phyloP scores from a whole-genome alignment of 2,113 vertebrate species.

The Salvelinus sp. region DNA sequence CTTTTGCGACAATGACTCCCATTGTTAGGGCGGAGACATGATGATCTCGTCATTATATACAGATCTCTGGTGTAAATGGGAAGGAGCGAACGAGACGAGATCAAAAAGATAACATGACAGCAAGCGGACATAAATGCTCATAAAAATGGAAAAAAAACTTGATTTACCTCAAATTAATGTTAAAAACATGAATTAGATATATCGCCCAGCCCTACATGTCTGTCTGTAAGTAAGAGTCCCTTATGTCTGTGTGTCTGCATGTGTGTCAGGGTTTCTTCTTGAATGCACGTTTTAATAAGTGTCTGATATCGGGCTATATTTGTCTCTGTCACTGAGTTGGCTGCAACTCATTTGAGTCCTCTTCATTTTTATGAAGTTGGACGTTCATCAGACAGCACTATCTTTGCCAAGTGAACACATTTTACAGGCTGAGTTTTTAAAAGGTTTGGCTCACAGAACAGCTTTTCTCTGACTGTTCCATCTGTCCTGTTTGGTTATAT shows the following conservation, averaged over 20 bases:
- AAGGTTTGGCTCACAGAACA: neutral
- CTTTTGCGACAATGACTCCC: too few species aligned
- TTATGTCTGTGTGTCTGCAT: neutral
- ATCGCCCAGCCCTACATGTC: neutral
- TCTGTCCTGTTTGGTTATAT: neutral
- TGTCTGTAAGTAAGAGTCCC: constrained; percentile 1
- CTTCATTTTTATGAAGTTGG: neutral
- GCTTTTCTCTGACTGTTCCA: constrained; percentile 42
- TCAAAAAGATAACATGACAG: too few species aligned
- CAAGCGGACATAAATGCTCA: too few species aligned
- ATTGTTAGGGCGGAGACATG: too few species aligned
- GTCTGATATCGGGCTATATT: neutral
- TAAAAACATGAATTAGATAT: constrained; percentile 30
- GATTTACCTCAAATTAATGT: neutral
- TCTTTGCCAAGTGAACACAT: neutral
- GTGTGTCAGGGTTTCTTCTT: neutral
- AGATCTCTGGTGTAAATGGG: too few species aligned
- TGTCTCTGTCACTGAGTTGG: neutral
- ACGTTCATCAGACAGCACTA: neutral
- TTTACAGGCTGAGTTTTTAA: neutral
- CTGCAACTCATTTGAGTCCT: neutral
- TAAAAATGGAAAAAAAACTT: neutral
- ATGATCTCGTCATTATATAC: too few species aligned
- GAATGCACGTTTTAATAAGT: neutral
- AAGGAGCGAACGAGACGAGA: too few species aligned